Percentiles rank a stretch among this genome's conserved stretches.
Evolutionary conservation across 2,797 vertebrate species (phyloP).

Genomic region (Halcyon smyrnensis): DNA sequence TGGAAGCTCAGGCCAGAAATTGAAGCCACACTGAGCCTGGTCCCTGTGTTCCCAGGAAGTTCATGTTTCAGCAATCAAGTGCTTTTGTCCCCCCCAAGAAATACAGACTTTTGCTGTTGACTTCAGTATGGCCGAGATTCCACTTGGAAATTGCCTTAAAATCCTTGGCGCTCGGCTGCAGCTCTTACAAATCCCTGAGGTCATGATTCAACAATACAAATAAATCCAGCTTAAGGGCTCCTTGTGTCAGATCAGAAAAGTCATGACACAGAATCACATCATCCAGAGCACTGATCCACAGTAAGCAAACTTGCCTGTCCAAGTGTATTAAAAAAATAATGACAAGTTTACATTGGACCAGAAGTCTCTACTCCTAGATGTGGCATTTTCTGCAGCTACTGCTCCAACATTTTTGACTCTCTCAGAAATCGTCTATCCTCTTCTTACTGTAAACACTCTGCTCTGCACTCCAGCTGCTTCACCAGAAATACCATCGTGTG

Average conservation of each 20-base stretch:
- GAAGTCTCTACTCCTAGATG: neutral
- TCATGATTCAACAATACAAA: constrained; percentile 34
- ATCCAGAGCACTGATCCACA: neutral
- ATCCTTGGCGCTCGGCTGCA: neutral
- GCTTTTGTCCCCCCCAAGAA: neutral
- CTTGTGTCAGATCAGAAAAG: constrained; percentile 3
- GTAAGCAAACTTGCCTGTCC: neutral
- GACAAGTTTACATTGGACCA: neutral
- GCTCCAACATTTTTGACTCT: neutral
- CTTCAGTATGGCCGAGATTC: neutral
- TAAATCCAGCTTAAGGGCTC: constrained; percentile 58
- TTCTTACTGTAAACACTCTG: neutral
- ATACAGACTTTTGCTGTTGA: neutral
- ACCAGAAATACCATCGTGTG: accelerated
- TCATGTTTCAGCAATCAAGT: neutral
- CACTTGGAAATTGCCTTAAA: neutral
- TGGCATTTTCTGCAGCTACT: neutral
- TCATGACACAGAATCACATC: constrained; percentile 21
- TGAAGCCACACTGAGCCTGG: neutral
- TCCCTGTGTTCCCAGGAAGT: neutral
- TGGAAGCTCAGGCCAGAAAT: neutral
- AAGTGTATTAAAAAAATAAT: neutral
- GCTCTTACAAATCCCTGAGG: constrained; percentile 37
- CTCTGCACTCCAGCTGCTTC: neutral
- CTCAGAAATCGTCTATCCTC: neutral